Base-by-base conservation (phyloP, 2,797 vertebrate species). In the Malacoctenus gilli region DNA sequence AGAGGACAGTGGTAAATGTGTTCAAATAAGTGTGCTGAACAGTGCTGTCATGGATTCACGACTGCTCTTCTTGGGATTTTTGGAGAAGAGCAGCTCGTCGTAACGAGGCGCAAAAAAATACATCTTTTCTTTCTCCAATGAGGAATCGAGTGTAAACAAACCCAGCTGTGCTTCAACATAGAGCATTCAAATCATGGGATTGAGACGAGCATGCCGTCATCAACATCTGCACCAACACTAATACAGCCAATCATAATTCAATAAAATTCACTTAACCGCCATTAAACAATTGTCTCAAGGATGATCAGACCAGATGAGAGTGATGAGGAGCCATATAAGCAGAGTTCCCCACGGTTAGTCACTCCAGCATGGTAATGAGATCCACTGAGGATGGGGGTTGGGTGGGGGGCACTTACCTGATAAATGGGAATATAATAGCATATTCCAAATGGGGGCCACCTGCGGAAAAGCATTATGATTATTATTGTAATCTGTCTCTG, bases 361-460 rank as follows among this genome's bases (percentile, higher is more conserved):
- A 75, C 58, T 49, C 39, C 51, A 32, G 58, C 46, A 32, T 10
- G 10, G 41, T 87, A 88, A 86, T 83, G 75, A 84, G 75, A 77
- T 80, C 68, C 74, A 36, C 40, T 4, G 72, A 79, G 74, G 80
- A 85, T 59, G 30, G 30, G 23, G 23, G n/a, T n/a, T n/a, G n/a
- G n/a, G n/a, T n/a, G n/a, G 55, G 74, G 72, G 82, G 68, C 58
- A 65, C 65, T 83, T 80, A 80, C 72, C 75, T 89, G 87, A 89
- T 84, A 80, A 89, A 91, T 87, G 79, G 35, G 56, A 83, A 77
- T 83, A 75, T 88, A 86, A 87, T 81, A 64, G 70, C 61, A 11
- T 68, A 64, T 84, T 82, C 68, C 64, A 83, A 87, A 85, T 64
- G 62, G 79, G 59, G 67, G 67, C 75, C 88, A 90, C 85, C 85